Base-by-base conservation (phyloP, 2,888 invertebrate species). In the Dicyrtoma fusca region DNA sequence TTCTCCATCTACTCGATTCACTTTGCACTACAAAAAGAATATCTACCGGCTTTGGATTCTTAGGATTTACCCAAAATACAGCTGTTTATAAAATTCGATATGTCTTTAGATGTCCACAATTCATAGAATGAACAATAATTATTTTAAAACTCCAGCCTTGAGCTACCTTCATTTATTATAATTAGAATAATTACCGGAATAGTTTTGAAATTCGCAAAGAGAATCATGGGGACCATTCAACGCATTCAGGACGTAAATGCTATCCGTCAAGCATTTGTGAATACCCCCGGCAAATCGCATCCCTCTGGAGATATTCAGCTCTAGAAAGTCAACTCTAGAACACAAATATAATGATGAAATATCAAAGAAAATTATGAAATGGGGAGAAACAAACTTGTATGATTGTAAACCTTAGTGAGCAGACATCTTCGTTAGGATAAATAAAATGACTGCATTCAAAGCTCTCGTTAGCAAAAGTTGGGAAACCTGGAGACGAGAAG, bases 371-470 rank as follows among this genome's bases (percentile, higher is more conserved):
- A 25, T 13, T 5, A 11, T n/a, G n/a, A n/a, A n/a, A n/a, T n/a
- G n/a, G n/a, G n/a, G n/a, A n/a, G n/a, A n/a, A n/a, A n/a, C n/a
- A n/a, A n/a, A n/a, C n/a, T n/a, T n/a, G n/a, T n/a, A n/a, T n/a
- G n/a, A n/a, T n/a, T n/a, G n/a, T n/a, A 72, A 77, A 82, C 83
- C 82, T 81, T 25, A 83, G 77, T 26, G 82, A 82, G 71, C 83
- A 83, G 4, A 81, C 81, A 55, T 80, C 81, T 42, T 81, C 77
- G 23, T 79, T 80, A 8, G 83, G 79, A 10, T 80, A 75, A 13
- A 83, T 63, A 64, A 82, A 81, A 74, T 81, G 82, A 71, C 82
- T 82, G 74, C 83, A 83, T 21, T 83, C 82, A 21, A 82, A 69
- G 34, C 82, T 81, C 6, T 82, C 82, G 51, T 79, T 77, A 5